phyloP scores from a whole-genome alignment of 2,113 vertebrate species.

The Chaetorhynchus papuensis region DNA sequence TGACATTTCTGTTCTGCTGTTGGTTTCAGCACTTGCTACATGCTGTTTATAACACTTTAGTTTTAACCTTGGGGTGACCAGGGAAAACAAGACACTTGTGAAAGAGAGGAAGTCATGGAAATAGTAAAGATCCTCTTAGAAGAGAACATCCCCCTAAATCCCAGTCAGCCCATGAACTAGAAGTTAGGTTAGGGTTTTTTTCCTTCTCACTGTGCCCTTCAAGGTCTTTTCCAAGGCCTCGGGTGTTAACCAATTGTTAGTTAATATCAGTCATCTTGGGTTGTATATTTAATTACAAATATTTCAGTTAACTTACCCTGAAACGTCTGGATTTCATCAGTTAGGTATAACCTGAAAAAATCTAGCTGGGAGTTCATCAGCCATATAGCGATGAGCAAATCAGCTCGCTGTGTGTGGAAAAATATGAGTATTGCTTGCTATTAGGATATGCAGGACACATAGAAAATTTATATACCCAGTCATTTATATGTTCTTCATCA shows the following conservation, averaged over 20 bases:
- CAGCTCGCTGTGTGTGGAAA: neutral
- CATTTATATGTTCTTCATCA: neutral
- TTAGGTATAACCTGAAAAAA: neutral
- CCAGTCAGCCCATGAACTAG: neutral
- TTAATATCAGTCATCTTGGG: neutral
- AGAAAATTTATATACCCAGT: neutral
- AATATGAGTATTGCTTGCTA: neutral
- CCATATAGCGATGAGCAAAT: neutral
- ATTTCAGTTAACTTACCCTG: neutral
- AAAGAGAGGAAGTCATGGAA: neutral
- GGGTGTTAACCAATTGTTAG: neutral
- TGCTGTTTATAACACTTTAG: neutral
- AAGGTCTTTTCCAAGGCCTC: neutral
- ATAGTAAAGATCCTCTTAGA: neutral
- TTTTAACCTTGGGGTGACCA: neutral
- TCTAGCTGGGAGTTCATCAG: neutral
- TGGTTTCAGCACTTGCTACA: neutral
- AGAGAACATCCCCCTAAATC: neutral
- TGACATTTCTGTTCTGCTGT: neutral
- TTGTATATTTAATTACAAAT: neutral
- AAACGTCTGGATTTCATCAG: neutral
- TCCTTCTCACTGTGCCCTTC: neutral
- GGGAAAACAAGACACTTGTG: neutral
- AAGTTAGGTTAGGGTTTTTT: neutral
- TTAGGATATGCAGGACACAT: neutral